A percentile compares a stretch with the other conserved stretches of the same genome.
phyloP scores from a whole-genome alignment of 1,140 invertebrate genomes.

The Drosophila ficusphila region DNA sequence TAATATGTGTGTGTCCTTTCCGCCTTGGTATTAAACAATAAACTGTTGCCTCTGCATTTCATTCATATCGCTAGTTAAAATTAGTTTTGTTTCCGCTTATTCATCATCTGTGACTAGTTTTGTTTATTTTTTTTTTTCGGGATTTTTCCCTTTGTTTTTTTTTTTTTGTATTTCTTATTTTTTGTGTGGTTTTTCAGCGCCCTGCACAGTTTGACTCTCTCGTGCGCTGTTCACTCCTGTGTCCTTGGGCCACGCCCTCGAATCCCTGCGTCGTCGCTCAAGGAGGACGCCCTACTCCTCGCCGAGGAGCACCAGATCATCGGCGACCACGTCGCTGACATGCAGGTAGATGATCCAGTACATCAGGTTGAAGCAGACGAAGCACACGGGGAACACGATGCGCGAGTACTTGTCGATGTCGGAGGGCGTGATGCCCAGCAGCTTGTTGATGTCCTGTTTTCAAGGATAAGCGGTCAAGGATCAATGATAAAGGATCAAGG shows the following conservation, averaged over 20 bases:
- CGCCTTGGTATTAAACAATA: conserved; percentile 71
- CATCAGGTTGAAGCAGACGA: conserved; percentile 98
- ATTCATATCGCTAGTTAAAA: conserved; percentile 79
- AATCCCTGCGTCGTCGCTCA: background rate
- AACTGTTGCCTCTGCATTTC: conserved; percentile 65
- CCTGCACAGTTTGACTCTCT: conserved; percentile 75
- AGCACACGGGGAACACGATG: conserved; percentile 98
- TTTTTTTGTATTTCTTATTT: conserved; percentile 18
- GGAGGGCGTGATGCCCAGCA: conserved; percentile 95
- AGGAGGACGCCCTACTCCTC: conserved; percentile 85
- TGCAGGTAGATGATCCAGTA: conserved; percentile 99
- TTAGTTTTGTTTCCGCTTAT: conserved; percentile 65
- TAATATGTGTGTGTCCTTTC: conserved; percentile 68
- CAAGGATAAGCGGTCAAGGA: background rate
- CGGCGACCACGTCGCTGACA: conserved; percentile 96
- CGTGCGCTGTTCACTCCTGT: conserved; percentile 63
- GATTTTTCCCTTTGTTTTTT: conserved; percentile 13
- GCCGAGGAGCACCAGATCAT: conserved; percentile 94
- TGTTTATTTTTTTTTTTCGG: conserved; percentile 34
- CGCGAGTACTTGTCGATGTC: conserved; percentile 98
- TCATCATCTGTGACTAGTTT: conserved; percentile 28
- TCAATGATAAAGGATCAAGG: background rate
- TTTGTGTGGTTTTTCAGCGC: conserved; percentile 73
- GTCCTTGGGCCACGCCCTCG: conserved; percentile 20
- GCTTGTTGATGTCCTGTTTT: conserved; percentile 92